Base-by-base conservation (phyloP, 2,888 invertebrate species). In the Scaeva pyrastri region DNA sequence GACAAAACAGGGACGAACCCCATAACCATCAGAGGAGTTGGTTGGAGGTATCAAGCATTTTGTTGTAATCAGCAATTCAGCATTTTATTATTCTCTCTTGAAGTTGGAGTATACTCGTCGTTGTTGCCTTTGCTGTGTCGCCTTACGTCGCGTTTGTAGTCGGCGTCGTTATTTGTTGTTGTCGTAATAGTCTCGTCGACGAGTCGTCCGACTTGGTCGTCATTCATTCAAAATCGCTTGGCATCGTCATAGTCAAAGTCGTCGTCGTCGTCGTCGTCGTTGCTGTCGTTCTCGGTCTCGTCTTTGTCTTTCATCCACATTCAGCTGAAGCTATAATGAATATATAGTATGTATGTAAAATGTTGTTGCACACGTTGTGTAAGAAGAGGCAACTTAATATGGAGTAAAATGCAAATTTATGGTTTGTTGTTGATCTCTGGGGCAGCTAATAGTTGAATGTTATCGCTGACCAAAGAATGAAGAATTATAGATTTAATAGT, bases 341-440 rank as follows among this genome's bases (percentile, higher is more conserved):
- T 72, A 80, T 76, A 26, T 31, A 26, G 3, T 26, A 31, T 31
- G 31, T 31, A n/a, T n/a, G n/a, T 5, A 72, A 74, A 81, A 73
- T 78, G 62, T 70, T 74, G 78, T 70, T 77, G 72, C 31, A 14
- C 60, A 19, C 43, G 68, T 74, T 77, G 73, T 83, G 52, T 73
- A 83, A 83, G 78, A 78, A 83, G 78, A 43, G 39, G 72, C 21
- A 68, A 68, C 85, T 85, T 77, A 85, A 85, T 85, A 85, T 81
- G 85, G 85, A 81, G 76, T 81, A 80, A 73, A 85, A 81, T 85
- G 85, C 76, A 81, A 85, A 85, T 85, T 85, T 70, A 73, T 81
- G 60, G 85, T 77, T 81, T 85, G 85, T 64, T 81, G 80, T 85
- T 72, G 81, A 85, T 85, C 81, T 81, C 64, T 55, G 64, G 52